Evolutionary conservation across 2,888 invertebrate genomes (phyloP).

Genomic region (Reticulitermes lucifugus): DNA sequence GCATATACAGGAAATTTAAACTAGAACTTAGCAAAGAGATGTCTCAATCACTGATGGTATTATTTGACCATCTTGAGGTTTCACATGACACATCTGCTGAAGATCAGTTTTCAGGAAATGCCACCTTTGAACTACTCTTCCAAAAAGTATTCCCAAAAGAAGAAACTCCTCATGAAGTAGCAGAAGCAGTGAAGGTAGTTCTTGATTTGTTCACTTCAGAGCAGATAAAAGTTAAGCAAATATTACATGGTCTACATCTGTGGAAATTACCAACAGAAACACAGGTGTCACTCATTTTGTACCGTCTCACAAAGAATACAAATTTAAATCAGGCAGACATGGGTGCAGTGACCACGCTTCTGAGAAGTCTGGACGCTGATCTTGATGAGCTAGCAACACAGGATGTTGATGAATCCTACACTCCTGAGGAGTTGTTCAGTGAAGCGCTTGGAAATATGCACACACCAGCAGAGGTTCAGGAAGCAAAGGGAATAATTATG

Average conservation of each 20-base stretch:
- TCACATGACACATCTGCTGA: slow-evolving; percentile 32
- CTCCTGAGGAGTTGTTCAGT: slow-evolving; percentile 20
- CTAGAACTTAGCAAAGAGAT: slow-evolving; percentile 12
- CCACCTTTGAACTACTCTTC: slow-evolving; percentile 30
- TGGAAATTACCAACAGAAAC: slow-evolving; percentile 44
- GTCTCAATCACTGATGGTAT: neutral
- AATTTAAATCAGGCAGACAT: neutral
- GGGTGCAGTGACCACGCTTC: neutral
- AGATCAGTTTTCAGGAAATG: slow-evolving; percentile 42
- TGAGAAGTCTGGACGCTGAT: slow-evolving; percentile 24
- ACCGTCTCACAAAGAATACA: slow-evolving; percentile 18
- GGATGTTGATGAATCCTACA: slow-evolving; percentile 40
- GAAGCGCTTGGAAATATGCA: slow-evolving; percentile 4
- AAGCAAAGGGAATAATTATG: slow-evolving; percentile 43
- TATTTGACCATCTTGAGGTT: slow-evolving; percentile 36
- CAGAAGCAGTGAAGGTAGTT: neutral
- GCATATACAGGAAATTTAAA: slow-evolving; percentile 27
- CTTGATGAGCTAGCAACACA: slow-evolving; percentile 31
- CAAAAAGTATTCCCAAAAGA: slow-evolving; percentile 33
- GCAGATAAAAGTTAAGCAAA: neutral
- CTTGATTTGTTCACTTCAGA: slow-evolving; percentile 12
- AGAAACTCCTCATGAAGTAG: slow-evolving; percentile 12
- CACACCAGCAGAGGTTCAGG: slow-evolving; percentile 36
- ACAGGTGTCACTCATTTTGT: slow-evolving; percentile 40
- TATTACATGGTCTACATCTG: slow-evolving; percentile 34